These are phyloP conservation scores for Meriones psammophilus DNA, from an alignment of 2,797 vertebrate genomes.

Conservation along the genomic window DNA sequence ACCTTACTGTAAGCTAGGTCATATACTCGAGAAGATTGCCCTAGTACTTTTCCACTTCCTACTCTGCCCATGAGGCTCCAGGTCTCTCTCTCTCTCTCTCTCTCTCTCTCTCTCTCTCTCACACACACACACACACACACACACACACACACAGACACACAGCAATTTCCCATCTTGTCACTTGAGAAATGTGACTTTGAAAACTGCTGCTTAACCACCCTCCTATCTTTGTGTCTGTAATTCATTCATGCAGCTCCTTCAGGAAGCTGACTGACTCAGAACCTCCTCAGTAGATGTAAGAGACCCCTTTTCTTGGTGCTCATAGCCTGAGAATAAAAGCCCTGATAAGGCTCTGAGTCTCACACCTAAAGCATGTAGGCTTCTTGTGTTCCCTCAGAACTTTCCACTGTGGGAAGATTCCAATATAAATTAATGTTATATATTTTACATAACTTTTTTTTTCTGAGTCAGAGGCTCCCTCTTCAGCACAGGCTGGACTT, in stretches of 20 bases:
- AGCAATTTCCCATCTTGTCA: not conserved
- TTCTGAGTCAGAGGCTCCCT: not conserved
- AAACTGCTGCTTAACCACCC: not conserved
- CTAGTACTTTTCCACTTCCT: not conserved
- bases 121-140: not conserved
- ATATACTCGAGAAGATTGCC: not conserved
- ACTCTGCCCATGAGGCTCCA: not conserved
- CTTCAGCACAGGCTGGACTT: not conserved
- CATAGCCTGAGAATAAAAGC: not conserved
- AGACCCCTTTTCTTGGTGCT: not conserved
- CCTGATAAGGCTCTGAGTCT: not conserved
- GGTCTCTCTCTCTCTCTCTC: no score
- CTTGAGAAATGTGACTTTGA: not conserved
- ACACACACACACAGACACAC: not conserved
- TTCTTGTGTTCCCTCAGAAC: not conserved
- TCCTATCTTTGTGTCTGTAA: not conserved
- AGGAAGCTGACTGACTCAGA: not conserved
- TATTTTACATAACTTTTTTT: not conserved
- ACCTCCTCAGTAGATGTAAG: not conserved
- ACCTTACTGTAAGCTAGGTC: not conserved
- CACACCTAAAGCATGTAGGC: not conserved
- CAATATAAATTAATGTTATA: not conserved
- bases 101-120: no score
- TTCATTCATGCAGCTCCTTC: not conserved
- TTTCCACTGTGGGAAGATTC: not conserved